Base-by-base conservation (phyloP, 1,140 invertebrate genomes). In the Lanistes nyassanus region DNA sequence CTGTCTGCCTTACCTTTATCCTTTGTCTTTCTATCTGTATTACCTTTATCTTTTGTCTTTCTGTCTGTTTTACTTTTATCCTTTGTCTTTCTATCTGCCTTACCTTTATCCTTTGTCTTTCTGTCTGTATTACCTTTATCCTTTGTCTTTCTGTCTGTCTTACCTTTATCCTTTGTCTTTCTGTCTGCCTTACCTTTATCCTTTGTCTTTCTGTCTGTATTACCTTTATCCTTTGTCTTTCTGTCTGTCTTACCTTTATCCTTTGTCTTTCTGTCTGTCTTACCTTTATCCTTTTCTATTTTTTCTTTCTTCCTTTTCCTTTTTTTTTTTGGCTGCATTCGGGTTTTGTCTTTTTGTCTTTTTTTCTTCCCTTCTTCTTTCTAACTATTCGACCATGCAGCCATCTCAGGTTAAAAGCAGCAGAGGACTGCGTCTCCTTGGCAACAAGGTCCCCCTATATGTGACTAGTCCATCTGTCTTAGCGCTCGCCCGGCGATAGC, bases 111-210 rank as follows among this genome's bases (percentile, higher is more conserved):
- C 21, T 36, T 36, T 65, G 31, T 65, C 26, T 65, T 11, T 7
- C 26, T 65, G 26, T 9, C 26, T 65, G 16, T 65, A 29, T 65
- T 11, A 36, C 16, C n/a, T 11, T 65, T 3, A 36, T 5, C 39
- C n/a, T 65, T 7, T 34, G 5, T 65, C 31, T 65, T 36, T 65
- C 62, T 65, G 19, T 65, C 62, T 65, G 21, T 34, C 62, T 65
- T 9, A 36, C 62, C 29, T 36, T 65, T 3, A n/a, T n/a, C n/a
- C n/a, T n/a, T n/a, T n/a, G n/a, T n/a, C n/a, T n/a, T n/a, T n/a
- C n/a, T n/a, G n/a, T n/a, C n/a, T n/a, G n/a, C n/a, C n/a, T n/a
- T n/a, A n/a, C n/a, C n/a, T n/a, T n/a, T n/a, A n/a, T n/a, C n/a
- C n/a, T n/a, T n/a, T n/a, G n/a, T n/a, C n/a, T n/a, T n/a, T n/a